Percentiles rank a stretch among this genome's conserved stretches.
Evolutionary conservation across 2,888 invertebrate species (phyloP).

Genomic region (Neelides folsomi): DNA sequence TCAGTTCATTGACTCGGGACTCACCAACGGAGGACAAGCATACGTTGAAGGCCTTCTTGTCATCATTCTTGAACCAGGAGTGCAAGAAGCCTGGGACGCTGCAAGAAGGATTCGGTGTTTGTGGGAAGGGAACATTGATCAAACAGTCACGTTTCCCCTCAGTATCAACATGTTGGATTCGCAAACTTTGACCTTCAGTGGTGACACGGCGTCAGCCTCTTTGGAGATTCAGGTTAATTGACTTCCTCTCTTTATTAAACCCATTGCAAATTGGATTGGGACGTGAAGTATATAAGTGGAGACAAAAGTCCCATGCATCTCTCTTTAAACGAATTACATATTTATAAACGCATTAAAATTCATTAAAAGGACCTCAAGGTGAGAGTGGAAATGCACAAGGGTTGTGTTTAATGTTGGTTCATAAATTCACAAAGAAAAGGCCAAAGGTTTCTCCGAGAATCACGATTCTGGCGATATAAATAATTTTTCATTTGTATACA

Average conservation of each 20-base stretch:
- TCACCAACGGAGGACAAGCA: constrained; percentile 57
- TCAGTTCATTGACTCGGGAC: constrained; percentile 62
- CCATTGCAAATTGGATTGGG: not conserved
- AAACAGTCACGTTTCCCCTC: constrained; percentile 57
- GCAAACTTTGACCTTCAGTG: constrained; percentile 67
- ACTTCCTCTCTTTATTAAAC: not conserved
- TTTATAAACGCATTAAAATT: too few relatives aligned
- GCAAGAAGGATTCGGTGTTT: constrained; percentile 61
- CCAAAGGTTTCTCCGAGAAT: too few relatives aligned
- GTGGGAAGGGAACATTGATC: constrained; percentile 67
- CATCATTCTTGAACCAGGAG: constrained; percentile 39
- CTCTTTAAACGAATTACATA: too few relatives aligned
- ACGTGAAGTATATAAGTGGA: too few relatives aligned
- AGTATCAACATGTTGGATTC: constrained; percentile 67
- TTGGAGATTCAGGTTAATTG: constrained; percentile 53
- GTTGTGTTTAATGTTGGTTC: too few relatives aligned
- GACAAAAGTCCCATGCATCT: too few relatives aligned
- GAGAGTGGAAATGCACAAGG: too few relatives aligned
- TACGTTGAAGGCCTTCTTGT: constrained; percentile 48
- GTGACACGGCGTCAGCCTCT: constrained; percentile 67
- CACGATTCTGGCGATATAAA: too few relatives aligned
- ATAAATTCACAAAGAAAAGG: too few relatives aligned
- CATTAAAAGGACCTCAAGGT: too few relatives aligned
- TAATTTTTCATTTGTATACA: too few relatives aligned
- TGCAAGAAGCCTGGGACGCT: constrained; percentile 64